A percentile compares a stretch with the other conserved stretches of the same genome.
phyloP scores from a whole-genome alignment of 2,888 invertebrate species.

The Coecobrya sp. region DNA sequence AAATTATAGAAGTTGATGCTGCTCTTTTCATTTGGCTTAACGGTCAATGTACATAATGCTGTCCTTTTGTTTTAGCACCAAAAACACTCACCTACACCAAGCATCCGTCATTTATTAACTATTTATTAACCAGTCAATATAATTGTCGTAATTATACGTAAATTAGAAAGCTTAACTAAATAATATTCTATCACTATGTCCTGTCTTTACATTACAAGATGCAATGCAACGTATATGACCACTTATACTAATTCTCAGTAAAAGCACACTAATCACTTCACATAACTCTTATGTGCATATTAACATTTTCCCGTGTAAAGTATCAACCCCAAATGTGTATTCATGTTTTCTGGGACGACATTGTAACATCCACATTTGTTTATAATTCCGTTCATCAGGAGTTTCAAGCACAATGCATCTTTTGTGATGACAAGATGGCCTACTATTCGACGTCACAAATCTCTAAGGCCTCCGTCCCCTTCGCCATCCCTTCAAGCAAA shows the following conservation, averaged over 20 bases:
- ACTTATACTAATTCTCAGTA: neutral
- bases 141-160: no score
- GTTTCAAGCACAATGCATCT: constrained; percentile 97
- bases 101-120: no score
- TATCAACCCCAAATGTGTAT: no score
- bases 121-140: no score
- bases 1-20: no score
- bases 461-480: constrained; percentile 93
- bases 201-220: no score
- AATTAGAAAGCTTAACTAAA: no score
- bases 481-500: constrained; percentile 89
- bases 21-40: no score
- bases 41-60: no score
- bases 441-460: constrained; percentile 94
- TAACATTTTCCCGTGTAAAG: neutral
- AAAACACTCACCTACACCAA: no score
- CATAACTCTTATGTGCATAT: neutral
- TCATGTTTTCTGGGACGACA: neutral
- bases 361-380: neutral
- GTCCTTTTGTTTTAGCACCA: no score
- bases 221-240: neutral
- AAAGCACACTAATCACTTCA: neutral
- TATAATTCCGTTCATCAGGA: constrained; percentile 88
- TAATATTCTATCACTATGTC: no score
- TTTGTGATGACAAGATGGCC: constrained; percentile 95